These are phyloP conservation scores for Crossocerus cetratus DNA, from an alignment of 2,888 invertebrate genomes.

Conservation along the genomic window DNA sequence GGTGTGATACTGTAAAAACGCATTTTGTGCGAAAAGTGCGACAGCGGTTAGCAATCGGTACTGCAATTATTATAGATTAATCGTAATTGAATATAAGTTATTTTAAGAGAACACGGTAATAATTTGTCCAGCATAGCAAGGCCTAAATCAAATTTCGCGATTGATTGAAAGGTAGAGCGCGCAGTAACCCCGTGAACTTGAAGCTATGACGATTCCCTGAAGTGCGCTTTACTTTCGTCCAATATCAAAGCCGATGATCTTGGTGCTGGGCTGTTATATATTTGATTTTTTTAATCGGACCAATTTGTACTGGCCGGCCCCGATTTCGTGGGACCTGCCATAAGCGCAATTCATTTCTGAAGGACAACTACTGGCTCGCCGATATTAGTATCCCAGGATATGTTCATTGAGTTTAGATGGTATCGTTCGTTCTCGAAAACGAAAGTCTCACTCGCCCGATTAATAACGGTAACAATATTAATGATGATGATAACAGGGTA, in stretches of 20 bases:
- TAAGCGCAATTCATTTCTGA: constrained; percentile 57
- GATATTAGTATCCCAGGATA: constrained; percentile 44
- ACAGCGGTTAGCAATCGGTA: no score
- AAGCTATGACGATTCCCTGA: no score
- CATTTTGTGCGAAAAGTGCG: no score
- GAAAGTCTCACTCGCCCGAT: constrained; percentile 26
- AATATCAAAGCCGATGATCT: constrained; percentile 17
- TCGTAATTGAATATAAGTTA: no score
- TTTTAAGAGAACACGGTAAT: no score
- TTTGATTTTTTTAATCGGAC: constrained; percentile 44
- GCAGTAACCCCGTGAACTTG: no score
- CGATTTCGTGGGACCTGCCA: constrained; percentile 55
- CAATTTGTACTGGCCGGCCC: constrained; percentile 31
- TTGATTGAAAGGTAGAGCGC: no score
- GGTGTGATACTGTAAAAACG: no score
- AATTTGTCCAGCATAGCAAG: no score
- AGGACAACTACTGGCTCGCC: constrained; percentile 16
- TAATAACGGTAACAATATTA: constrained; percentile 34
- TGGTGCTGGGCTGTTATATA: constrained; percentile 2
- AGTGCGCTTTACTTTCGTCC: constrained; percentile 1
- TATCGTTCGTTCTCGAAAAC: constrained; percentile 40
- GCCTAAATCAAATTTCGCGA: no score
- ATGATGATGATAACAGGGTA: constrained; percentile 40
- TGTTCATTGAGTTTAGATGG: constrained; percentile 37
- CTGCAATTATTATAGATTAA: no score